phyloP scores from a whole-genome alignment of 92 coral and sea anemone species.

The Paramuricea clavata region DNA sequence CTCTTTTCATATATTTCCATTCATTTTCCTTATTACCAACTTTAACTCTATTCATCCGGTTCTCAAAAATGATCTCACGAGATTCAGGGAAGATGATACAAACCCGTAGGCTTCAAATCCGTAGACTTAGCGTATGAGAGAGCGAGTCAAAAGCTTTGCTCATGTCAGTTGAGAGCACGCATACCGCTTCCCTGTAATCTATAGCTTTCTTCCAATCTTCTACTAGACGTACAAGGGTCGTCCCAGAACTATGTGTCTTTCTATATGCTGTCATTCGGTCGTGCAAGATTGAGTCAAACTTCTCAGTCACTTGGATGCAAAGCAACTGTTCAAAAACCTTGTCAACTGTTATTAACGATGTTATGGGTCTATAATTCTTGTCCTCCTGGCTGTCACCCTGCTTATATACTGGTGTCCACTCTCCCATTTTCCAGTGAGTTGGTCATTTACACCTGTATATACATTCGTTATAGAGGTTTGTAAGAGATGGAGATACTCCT shows the following conservation, averaged over 20 bases:
- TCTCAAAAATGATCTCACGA: constrained; percentile 34
- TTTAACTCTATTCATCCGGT: constrained; percentile 37
- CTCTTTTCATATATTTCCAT: constrained; percentile 11
- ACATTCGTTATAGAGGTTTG: constrained; percentile 47
- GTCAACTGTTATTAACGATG: constrained; percentile 51
- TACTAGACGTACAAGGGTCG: constrained; percentile 34
- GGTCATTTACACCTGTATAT: constrained; percentile 41
- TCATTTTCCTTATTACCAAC: background rate
- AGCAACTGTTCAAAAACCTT: constrained; percentile 57
- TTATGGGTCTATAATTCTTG: constrained; percentile 55
- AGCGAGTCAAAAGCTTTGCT: constrained; percentile 49
- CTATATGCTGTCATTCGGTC: constrained; percentile 62
- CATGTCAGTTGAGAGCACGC: constrained; percentile 65
- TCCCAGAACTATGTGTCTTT: constrained; percentile 51
- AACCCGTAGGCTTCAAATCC: constrained; percentile 44
- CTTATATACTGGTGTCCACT: constrained; percentile 59
- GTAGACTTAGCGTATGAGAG: background rate
- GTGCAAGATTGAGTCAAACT: constrained; percentile 51
- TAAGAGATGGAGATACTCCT: constrained; percentile 58
- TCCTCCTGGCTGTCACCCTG: constrained; percentile 31
- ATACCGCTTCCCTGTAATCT: constrained; percentile 51
- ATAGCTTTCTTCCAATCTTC: constrained; percentile 65
- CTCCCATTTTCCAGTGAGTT: constrained; percentile 58
- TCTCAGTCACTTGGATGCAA: constrained; percentile 45
- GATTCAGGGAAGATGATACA: background rate